phyloP scores from a whole-genome alignment of 2,888 invertebrate species.

The Polymixis flavicincta region DNA sequence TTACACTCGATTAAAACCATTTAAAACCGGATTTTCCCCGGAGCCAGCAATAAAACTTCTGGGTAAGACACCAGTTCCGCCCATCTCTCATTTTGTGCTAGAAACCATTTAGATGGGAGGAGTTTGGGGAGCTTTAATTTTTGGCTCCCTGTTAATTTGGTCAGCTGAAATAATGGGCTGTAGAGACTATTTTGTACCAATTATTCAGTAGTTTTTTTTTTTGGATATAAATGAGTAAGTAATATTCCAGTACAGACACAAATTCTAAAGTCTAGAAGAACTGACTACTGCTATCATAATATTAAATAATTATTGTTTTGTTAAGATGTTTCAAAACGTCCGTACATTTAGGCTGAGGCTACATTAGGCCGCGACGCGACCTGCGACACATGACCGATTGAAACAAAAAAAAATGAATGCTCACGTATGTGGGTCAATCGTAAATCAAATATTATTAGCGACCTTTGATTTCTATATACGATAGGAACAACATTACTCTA shows the following conservation, averaged over 20 bases:
- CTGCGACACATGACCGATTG: no score
- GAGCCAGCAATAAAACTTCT: slow-evolving; percentile 79
- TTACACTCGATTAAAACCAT: slow-evolving; percentile 59
- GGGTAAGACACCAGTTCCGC: slow-evolving; percentile 77
- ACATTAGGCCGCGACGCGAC: no score
- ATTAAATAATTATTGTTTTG: no score
- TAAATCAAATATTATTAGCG: no score
- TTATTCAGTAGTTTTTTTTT: slow-evolving; percentile 5
- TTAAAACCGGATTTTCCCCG: slow-evolving; percentile 66
- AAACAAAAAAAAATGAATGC: no score
- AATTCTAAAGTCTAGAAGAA: neutral
- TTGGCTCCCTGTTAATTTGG: slow-evolving; percentile 69
- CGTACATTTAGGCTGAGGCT: no score
- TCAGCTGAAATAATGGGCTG: slow-evolving; percentile 47
- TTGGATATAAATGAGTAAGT: no score
- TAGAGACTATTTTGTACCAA: slow-evolving; percentile 27
- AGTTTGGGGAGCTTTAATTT: slow-evolving; percentile 69
- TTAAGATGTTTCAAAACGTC: neutral
- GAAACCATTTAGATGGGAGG: slow-evolving; percentile 73
- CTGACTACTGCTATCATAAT: neutral
- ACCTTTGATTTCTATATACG: no score
- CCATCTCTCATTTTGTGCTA: slow-evolving; percentile 80
- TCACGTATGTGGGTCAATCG: no score
- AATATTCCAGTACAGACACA: neutral
- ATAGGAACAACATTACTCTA: no score